Conservation (phyloP, 2,797 vertebrate species). For the Emydoidea blandingii region DNA sequence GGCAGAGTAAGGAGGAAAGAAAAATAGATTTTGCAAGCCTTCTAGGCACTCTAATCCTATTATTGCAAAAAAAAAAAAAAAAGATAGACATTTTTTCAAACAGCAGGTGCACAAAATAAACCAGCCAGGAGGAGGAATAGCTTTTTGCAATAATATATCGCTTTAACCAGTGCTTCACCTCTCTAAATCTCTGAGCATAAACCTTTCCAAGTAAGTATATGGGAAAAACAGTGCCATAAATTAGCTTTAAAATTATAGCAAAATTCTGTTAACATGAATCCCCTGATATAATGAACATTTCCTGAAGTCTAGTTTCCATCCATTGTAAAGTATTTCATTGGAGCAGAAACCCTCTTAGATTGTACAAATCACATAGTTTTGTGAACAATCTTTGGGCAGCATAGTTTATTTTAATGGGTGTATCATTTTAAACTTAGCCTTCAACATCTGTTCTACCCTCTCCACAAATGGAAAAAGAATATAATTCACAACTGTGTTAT, state of each 20-base stretch:
- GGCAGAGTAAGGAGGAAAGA: neutral
- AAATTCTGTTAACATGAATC: neutral
- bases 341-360: neutral
- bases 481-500: conserved; percentile 37
- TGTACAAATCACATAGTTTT: neutral
- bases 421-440: conserved; percentile 43
- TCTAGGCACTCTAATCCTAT: conserved; percentile 9
- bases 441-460: conserved; percentile 32
- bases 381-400: neutral
- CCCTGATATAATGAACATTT: neutral
- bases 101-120: conserved; percentile 46
- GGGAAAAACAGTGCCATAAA: neutral
- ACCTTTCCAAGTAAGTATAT: neutral
- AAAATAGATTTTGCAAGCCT: neutral
- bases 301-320: neutral
- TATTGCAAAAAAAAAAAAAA: neutral
- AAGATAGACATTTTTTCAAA: conserved; percentile 5
- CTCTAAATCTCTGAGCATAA: conserved; percentile 27
- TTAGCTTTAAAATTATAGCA: neutral
- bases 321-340: neutral
- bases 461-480: conserved; percentile 33
- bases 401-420: conserved; percentile 21
- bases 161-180: conserved; percentile 33
- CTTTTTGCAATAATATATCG: neutral
- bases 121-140: conserved; percentile 19